phyloP scores from a whole-genome alignment of 2,888 invertebrate species.

The Hydraecia micacea region DNA sequence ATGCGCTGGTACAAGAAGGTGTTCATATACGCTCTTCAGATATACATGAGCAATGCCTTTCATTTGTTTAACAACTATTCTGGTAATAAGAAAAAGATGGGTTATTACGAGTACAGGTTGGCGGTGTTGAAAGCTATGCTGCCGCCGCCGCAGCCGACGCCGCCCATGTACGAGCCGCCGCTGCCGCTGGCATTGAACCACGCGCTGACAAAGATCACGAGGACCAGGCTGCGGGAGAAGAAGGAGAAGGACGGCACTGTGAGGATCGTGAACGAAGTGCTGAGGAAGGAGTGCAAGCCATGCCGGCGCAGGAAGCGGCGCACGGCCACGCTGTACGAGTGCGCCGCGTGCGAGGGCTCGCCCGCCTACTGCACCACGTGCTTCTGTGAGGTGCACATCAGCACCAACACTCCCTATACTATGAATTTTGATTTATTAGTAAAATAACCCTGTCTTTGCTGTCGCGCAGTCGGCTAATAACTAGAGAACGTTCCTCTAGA shows the following conservation, averaged over 20 bases:
- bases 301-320: slow-evolving; percentile 14
- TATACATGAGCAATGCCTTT: slow-evolving; percentile 34
- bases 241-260: slow-evolving; percentile 11
- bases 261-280: slow-evolving; percentile 13
- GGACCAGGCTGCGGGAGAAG: slow-evolving; percentile 12
- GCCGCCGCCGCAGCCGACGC: neutral
- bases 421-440: slow-evolving; percentile 1
- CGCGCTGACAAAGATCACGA: slow-evolving; percentile 23
- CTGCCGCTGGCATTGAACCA: neutral
- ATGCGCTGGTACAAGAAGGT: slow-evolving; percentile 32
- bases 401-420: neutral
- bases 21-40: slow-evolving; percentile 31
- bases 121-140: slow-evolving; percentile 21
- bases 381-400: slow-evolving; percentile 19
- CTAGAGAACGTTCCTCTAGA: neutral
- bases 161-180: neutral
- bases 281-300: slow-evolving; percentile 21
- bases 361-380: slow-evolving; percentile 34
- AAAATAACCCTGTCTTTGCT: neutral
- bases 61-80: slow-evolving; percentile 32
- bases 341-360: slow-evolving; percentile 19
- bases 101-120: slow-evolving; percentile 24
- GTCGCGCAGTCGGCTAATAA: neutral
- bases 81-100: slow-evolving; percentile 17
- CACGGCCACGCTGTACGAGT: slow-evolving; percentile 26